Base-by-base conservation (phyloP, 92 coral and sea anemone species). In the Scolanthus callimorphus region DNA sequence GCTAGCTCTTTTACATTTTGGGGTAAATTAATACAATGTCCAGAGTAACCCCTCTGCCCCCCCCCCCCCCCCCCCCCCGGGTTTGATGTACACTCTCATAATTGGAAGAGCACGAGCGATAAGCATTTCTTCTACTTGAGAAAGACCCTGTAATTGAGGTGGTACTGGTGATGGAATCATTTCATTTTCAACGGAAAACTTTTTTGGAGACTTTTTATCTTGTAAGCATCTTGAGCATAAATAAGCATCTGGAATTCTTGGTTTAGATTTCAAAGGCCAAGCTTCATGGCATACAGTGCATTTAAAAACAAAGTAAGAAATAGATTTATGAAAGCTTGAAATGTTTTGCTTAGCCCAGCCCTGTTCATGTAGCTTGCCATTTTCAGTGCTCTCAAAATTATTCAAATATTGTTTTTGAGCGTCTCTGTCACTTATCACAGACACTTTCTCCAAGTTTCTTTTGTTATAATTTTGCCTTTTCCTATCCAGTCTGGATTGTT, bases 351-450 rank as follows among this genome's bases (percentile, higher is more conserved):
- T 81, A 67, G 82, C 82, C 88, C 78, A 74, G 55, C 19, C 29
- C 55, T 74, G 78, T 29, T 84, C 60, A 53, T 78, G 81, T 20
- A 84, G 37, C 4, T 48, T 17, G 29, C 91, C 91, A 84, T 84
- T 61, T 78, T 41, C 34, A 6, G 70, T 19, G 25, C 20, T 6
- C 60, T 68, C 74, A 84, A 78, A 84, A 61, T 57, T 74, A 59
- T 53, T 77, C 37, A 83, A 53, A 77, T 68, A 62, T 9, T 27
- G 9, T 20, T 59, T 31, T 53, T 77, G 49, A 28, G 55, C 8
- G n/a, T n/a, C n/a, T n/a, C n/a, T n/a, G n/a, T n/a, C n/a, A n/a
- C n/a, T n/a, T n/a, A n/a, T n/a, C n/a, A n/a, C n/a, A n/a, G n/a
- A n/a, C n/a, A n/a, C n/a, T n/a, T n/a, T n/a, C n/a, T n/a, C n/a